Evolutionary conservation across 2,797 vertebrate species (phyloP), one percentile per base, ranked within the genome.

Genomic region (Taeniopygia guttata): DNA sequence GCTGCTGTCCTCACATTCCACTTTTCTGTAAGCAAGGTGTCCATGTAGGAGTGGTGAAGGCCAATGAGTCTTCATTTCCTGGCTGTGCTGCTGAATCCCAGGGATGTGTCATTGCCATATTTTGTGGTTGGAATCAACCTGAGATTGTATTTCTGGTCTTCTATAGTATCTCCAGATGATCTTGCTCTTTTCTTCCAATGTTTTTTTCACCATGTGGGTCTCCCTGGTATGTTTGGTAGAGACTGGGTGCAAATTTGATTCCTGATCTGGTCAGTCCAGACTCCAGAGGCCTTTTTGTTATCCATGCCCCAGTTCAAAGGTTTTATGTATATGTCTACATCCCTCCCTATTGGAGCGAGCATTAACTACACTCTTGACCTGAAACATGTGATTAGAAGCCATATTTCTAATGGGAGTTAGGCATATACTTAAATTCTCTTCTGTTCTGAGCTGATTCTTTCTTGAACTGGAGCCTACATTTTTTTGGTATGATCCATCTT

Each of bases 381-480:
- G 70, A 84, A 93, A 78, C 29, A 16, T 58, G 46, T 36, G 76
- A 92, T 90, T 84, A 88, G 80, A 86, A 95, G 55, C 25, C 62
- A 25, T 81, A 81, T 89, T 96, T 94, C 67, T n/a, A 80, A 67
- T 82, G 70, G 56, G 74, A 94, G 52, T 84, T 79, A 89, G 62
- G 46, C 64, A 75, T 84, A 58, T 87, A 80, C 80, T 80, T 91
- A 84, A 89, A 66, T 87, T 76, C 38, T 88, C 16, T 68, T 89
- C 51, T 55, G 30, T 92, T 96, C 73, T 94, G 72, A 93, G 54
- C 40, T 63, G 80, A 93, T 94, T 32, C n/a, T 93, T 96, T 86
- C 63, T 93, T 94, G 91, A 96, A 89, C 52, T 55, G 46, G 20
- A 95, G 77, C 85, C 70, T 83, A 22, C 32, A 10, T 66, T 74